These are phyloP conservation scores for Epinotia nisella DNA, from an alignment of 2,888 invertebrate genomes.

Conservation along the genomic window DNA sequence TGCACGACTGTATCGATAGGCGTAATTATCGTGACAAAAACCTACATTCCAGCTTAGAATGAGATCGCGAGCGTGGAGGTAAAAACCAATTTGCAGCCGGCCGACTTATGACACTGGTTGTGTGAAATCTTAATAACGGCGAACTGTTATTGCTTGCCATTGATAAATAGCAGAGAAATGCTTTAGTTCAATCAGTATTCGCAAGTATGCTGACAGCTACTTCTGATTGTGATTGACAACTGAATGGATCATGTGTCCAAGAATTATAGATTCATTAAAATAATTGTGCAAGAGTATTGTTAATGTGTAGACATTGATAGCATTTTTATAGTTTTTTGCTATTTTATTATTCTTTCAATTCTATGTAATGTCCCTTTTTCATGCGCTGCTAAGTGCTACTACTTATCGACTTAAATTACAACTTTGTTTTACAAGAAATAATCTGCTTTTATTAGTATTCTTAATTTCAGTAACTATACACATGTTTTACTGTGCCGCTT, in stretches of 20 bases:
- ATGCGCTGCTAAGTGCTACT: too few species aligned
- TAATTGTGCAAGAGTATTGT: not conserved
- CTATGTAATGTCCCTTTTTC: too few species aligned
- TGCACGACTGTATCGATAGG: conserved; percentile 41
- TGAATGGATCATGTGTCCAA: not conserved
- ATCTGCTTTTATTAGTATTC: not conserved
- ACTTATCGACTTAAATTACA: not conserved
- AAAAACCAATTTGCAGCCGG: conserved; percentile 38
- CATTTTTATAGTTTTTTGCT: too few species aligned
- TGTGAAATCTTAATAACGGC: conserved; percentile 36
- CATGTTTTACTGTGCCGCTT: not conserved
- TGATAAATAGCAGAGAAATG: conserved; percentile 10
- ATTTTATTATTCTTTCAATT: too few species aligned
- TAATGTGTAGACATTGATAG: too few species aligned
- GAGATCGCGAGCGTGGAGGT: conserved; percentile 66
- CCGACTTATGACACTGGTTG: conserved; percentile 41
- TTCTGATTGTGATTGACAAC: not conserved
- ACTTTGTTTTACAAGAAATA: not conserved
- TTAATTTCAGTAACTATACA: not conserved
- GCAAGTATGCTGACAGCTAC: not conserved
- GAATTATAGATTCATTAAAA: not conserved
- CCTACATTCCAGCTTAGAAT: conserved; percentile 66
- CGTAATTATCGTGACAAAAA: conserved; percentile 63
- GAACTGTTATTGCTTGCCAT: conserved; percentile 29
- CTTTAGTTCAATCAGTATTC: not conserved